Conservation (phyloP, 2,797 vertebrate genomes). For the Melanotaenia boesemani region DNA sequence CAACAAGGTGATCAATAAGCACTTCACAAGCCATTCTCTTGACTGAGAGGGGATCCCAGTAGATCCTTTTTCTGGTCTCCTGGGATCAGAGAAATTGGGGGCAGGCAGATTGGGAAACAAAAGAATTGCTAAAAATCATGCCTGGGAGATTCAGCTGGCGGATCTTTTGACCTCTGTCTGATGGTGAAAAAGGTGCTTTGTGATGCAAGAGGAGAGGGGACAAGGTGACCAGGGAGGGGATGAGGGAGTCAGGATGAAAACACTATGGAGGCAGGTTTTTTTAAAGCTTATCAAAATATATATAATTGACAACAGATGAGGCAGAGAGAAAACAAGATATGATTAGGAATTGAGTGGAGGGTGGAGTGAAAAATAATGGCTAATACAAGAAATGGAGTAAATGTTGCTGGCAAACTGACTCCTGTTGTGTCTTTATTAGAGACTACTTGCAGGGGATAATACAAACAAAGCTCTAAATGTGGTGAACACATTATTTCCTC, state of each 20-base stretch:
- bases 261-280: constrained; percentile 42
- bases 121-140: constrained; percentile 48
- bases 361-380: constrained; percentile 27
- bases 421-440: constrained; percentile 57
- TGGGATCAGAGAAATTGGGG: constrained; percentile 63
- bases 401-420: constrained; percentile 34
- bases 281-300: constrained; percentile 15
- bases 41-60: constrained; percentile 69
- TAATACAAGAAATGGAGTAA: constrained; percentile 36
- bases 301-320: constrained; percentile 29
- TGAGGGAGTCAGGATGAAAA: constrained; percentile 32
- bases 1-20: constrained; percentile 82
- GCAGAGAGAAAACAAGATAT: constrained; percentile 33
- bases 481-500: constrained; percentile 12
- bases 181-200: constrained; percentile 54
- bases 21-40: constrained; percentile 72
- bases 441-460: constrained; percentile 31
- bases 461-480: constrained; percentile 33
- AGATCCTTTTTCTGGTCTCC: constrained; percentile 66
- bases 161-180: constrained; percentile 71
- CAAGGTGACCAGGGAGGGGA: constrained; percentile 10
- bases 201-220: constrained; percentile 39
- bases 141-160: constrained; percentile 43
- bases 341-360: constrained; percentile 13
- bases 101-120: constrained; percentile 51